Base-by-base conservation (phyloP, 2,888 invertebrate species). In the Adelognathus sp. region DNA sequence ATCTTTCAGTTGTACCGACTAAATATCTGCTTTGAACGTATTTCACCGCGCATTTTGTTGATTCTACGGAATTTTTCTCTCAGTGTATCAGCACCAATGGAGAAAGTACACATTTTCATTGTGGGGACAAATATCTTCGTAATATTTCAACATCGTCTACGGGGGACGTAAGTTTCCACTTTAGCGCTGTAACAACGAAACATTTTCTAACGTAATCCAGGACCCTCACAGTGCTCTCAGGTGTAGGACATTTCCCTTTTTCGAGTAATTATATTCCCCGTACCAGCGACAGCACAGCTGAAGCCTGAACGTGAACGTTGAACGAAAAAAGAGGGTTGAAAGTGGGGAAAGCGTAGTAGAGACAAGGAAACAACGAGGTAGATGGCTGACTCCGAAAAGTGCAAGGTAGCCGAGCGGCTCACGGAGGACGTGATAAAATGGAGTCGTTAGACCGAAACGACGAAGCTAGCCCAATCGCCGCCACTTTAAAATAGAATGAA, bases 391-490 rank as follows among this genome's bases (percentile, higher is more conserved):
- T 56, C 63, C 46, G 39, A 73, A 77, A 77, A 63, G 63, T 77
- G 77, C 77, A 73, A 63, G 72, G 72, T 63, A 69, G 60, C 60
- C 50, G 27, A 14, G 44, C 27, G 50, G 41, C 39, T 27, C 46
- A 39, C 31, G 54, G 63, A 56, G 63, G 46, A 72, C 73, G 77
- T 64, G 77, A 77, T 73, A 77, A 63, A 77, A 77, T 64, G 72
- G 63, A 73, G 77, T 69, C 77, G 77, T 77, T 73, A 73, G 69
- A 50, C 56, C 63, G 56, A 73, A 77, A 73, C 73, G 66, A 36
- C 69, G 69, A 58, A 18, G 67, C 71, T 61, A 24, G 56, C 72
- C 61, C 71, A 56, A 72, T 72, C 63, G 63, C 56, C 31, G 64
- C 46, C 58, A 66, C 46, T 73, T 54, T 41, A 46, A 54, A 54